These are phyloP conservation scores for Ceratosolen solmsi DNA, from an alignment of 1,140 invertebrate species.

Conservation along the genomic window DNA sequence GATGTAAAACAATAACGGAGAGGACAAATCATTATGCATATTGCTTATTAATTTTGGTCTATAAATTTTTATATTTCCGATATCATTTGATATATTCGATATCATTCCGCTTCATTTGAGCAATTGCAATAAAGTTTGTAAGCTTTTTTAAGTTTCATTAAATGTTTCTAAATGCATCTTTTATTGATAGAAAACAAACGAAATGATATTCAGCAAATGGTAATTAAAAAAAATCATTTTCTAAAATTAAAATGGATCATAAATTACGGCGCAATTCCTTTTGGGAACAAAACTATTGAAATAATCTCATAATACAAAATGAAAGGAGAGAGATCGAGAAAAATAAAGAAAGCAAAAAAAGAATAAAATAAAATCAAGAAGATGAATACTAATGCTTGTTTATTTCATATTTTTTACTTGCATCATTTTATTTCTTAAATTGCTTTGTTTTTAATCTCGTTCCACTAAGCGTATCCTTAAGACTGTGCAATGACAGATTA, in stretches of 20 bases:
- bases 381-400: not conserved
- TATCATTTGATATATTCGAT: too few species aligned
- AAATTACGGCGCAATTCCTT: not conserved
- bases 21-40: too few species aligned
- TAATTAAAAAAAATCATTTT: not conserved
- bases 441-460: not conserved
- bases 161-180: too few species aligned
- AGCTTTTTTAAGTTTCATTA: too few species aligned
- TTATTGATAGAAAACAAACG: too few species aligned
- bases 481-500: not conserved
- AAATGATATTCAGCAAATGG: too few species aligned
- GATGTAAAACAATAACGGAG: too few species aligned
- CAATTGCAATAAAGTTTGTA: too few species aligned
- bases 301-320: not conserved
- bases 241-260: not conserved
- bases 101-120: too few species aligned
- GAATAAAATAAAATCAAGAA: slow-evolving; percentile 28
- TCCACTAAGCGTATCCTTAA: not conserved
- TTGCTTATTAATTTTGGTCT: too few species aligned
- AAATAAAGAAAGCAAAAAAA: not conserved
- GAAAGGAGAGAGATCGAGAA: not conserved
- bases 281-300: not conserved
- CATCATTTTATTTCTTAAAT: not conserved
- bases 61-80: too few species aligned
- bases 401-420: not conserved